Conservation (phyloP, 2,888 invertebrate genomes). For the Oscheius sp. region DNA sequence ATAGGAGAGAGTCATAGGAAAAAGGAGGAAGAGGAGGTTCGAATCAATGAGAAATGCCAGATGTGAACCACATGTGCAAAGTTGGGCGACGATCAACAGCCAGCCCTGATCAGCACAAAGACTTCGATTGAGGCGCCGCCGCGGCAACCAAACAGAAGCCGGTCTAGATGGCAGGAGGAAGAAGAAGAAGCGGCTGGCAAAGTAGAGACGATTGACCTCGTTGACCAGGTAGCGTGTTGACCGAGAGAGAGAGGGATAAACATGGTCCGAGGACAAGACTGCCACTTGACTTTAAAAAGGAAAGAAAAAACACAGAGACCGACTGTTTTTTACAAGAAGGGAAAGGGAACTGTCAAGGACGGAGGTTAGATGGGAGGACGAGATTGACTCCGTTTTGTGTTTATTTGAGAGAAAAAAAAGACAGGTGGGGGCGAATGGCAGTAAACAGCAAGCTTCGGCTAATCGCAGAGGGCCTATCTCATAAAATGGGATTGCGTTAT, state of each 20-base stretch:
- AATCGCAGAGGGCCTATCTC: too few relatives aligned
- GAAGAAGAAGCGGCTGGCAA: background rate
- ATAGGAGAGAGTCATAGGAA: background rate
- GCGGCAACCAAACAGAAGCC: slow-evolving; percentile 24
- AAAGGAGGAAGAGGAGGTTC: background rate
- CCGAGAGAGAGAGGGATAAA: background rate
- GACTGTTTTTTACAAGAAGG: too few relatives aligned
- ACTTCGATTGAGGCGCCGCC: slow-evolving; percentile 23
- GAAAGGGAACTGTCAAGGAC: background rate
- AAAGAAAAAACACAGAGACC: background rate
- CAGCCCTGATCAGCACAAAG: slow-evolving; percentile 20
- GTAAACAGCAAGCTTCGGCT: too few relatives aligned
- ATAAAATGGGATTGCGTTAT: too few relatives aligned
- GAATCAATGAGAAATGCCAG: background rate
- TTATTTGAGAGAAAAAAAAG: too few relatives aligned
- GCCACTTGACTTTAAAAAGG: background rate
- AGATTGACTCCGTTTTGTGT: background rate
- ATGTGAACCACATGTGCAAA: slow-evolving; percentile 4
- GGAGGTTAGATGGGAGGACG: background rate
- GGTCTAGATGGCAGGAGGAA: slow-evolving; percentile 23
- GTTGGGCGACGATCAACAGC: slow-evolving; percentile 2
- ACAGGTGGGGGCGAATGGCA: too few relatives aligned
- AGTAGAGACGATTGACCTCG: slow-evolving; percentile 11
- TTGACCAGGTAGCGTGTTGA: slow-evolving; percentile 9
- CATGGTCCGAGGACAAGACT: background rate